Evolutionary conservation across 2,888 invertebrate genomes (phyloP).

Genomic region (Nomada fabriciana): DNA sequence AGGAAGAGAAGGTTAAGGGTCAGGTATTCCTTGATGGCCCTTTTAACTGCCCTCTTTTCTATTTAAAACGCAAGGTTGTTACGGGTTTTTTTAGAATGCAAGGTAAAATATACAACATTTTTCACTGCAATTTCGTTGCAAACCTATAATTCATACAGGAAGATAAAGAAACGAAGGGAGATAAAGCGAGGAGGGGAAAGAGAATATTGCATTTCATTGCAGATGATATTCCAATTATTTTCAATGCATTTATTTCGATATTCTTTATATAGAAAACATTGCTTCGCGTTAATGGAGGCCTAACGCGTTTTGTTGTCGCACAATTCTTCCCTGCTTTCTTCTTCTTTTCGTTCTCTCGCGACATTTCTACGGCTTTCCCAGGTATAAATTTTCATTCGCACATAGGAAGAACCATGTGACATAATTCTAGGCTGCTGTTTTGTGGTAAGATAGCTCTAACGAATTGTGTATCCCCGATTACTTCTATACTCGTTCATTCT

Average conservation of each 20-base stretch:
- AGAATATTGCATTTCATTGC: neutral
- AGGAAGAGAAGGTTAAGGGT: constrained; percentile 43
- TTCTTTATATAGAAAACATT: constrained; percentile 76
- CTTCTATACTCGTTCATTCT: constrained; percentile 52
- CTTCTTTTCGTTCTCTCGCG: neutral
- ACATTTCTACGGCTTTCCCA: neutral
- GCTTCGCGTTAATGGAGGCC: constrained; percentile 64
- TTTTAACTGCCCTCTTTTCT: constrained; percentile 40
- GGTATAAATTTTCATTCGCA: constrained; percentile 15
- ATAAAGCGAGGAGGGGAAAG: neutral
- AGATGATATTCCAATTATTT: constrained; percentile 43
- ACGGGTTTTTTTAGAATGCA: no score
- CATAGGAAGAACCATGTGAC: constrained; percentile 31
- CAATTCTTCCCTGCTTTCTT: constrained; percentile 16
- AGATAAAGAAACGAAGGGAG: neutral
- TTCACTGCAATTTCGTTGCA: no score
- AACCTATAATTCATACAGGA: neutral
- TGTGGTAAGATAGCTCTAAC: constrained; percentile 40
- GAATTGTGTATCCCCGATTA: constrained; percentile 41
- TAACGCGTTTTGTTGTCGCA: constrained; percentile 33
- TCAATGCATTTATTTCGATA: constrained; percentile 76
- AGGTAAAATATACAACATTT: no score
- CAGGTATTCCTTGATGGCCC: constrained; percentile 38
- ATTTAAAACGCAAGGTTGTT: constrained; percentile 3
- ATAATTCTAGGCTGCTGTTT: constrained; percentile 22